A percentile compares a stretch with the other conserved stretches of the same genome.
phyloP scores from a whole-genome alignment of 2,113 vertebrate species.

The Stictonetta naevosa region DNA sequence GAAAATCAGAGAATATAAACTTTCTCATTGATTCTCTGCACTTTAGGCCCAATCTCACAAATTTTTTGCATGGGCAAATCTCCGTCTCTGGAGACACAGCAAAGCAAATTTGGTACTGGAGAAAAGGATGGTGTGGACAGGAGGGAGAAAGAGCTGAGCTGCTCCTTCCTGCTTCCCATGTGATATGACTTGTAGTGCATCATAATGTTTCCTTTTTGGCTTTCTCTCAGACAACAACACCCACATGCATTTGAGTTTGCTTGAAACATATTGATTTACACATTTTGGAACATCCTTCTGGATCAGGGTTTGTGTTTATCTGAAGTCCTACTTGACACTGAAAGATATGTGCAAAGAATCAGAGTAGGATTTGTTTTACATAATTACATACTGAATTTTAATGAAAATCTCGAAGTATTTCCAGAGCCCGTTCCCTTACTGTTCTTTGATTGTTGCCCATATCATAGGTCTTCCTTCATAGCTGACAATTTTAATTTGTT shows the following conservation, averaged over 20 bases:
- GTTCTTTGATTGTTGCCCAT: neutral
- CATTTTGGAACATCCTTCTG: neutral
- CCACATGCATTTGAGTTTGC: neutral
- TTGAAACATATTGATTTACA: neutral
- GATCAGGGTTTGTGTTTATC: neutral
- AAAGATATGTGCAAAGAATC: neutral
- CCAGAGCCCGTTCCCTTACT: neutral
- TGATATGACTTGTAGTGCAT: neutral
- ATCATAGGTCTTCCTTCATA: neutral
- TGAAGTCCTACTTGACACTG: neutral
- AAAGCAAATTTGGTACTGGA: neutral
- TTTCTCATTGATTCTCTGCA: neutral
- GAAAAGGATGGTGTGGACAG: neutral
- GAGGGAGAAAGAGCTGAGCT: neutral
- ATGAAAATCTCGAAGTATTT: neutral
- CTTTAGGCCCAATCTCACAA: neutral
- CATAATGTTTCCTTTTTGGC: neutral
- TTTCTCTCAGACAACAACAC: neutral
- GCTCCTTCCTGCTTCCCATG: rapidly evolving
- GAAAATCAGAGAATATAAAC: neutral
- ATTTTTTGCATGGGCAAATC: neutral
- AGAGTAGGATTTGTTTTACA: neutral
- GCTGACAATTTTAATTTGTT: neutral
- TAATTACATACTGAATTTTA: neutral
- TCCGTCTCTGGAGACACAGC: neutral